Evolutionary conservation across 2,797 vertebrate species (phyloP).

Genomic region (Crocidura indochinensis): DNA sequence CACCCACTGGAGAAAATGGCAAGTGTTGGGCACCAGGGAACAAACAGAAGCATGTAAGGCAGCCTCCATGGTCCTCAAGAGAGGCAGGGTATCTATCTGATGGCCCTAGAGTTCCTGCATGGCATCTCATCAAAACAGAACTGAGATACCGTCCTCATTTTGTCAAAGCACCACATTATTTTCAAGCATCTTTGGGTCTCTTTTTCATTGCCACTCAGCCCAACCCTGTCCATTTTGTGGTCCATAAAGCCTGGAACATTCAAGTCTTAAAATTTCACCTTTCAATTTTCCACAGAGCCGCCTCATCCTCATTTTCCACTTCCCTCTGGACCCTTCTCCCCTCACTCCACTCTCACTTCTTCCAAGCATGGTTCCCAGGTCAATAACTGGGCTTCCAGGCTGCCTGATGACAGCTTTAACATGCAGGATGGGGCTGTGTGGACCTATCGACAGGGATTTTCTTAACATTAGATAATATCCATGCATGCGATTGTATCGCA

Average conservation of each 20-base stretch:
- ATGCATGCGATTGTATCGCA: neutral
- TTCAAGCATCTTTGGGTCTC: neutral
- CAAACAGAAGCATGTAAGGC: neutral
- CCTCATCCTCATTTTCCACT: neutral
- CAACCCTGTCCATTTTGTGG: neutral
- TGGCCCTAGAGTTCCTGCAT: neutral
- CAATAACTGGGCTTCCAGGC: too few species aligned
- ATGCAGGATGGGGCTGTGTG: neutral
- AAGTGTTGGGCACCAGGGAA: neutral
- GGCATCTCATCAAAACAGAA: neutral
- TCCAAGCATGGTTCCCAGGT: too few species aligned
- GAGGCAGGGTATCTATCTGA: neutral
- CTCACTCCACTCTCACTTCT: neutral
- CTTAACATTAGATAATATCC: neutral
- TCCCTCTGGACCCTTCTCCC: neutral
- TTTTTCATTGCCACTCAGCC: neutral
- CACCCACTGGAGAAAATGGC: constrained; percentile 17
- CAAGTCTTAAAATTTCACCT: neutral
- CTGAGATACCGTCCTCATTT: neutral
- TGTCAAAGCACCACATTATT: neutral
- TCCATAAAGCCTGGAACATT: neutral
- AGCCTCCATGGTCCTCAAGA: neutral
- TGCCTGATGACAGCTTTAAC: neutral
- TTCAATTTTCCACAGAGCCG: neutral
- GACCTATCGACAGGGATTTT: neutral